These are phyloP conservation scores for Choristoneura rosaceana DNA, from an alignment of 2,888 invertebrate species.

Conservation along the genomic window DNA sequence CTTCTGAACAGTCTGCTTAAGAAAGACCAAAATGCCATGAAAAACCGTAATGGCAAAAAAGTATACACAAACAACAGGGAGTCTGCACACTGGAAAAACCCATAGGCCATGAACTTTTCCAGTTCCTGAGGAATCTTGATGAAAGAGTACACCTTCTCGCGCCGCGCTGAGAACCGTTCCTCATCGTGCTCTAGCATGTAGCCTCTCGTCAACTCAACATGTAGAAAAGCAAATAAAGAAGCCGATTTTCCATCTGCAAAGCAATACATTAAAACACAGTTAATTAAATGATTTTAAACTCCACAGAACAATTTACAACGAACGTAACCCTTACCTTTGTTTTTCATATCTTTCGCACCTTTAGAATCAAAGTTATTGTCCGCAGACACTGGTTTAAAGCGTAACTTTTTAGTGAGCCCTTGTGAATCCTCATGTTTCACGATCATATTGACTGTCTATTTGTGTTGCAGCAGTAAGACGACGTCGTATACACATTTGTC, in stretches of 20 bases:
- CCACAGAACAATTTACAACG: not conserved
- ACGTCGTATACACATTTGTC: slow-evolving; percentile 30
- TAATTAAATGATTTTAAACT: not conserved
- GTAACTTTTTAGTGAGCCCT: slow-evolving; percentile 78
- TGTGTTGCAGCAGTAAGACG: not conserved
- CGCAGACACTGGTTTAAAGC: slow-evolving; percentile 71
- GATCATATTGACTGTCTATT: slow-evolving; percentile 57
- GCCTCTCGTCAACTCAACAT: slow-evolving; percentile 95
- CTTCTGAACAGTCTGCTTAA: slow-evolving; percentile 89
- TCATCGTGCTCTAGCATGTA: slow-evolving; percentile 98
- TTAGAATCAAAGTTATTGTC: slow-evolving; percentile 66
- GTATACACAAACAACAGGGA: slow-evolving; percentile 99
- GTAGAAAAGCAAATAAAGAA: slow-evolving; percentile 89
- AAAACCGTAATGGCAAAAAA: slow-evolving; percentile 96
- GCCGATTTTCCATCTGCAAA: slow-evolving; percentile 71
- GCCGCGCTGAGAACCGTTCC: slow-evolving; percentile 95
- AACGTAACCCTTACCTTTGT: slow-evolving; percentile 59
- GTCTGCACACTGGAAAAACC: slow-evolving; percentile 98
- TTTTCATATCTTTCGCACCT: slow-evolving; percentile 65
- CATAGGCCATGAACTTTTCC: slow-evolving; percentile 96
- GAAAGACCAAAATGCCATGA: slow-evolving; percentile 94
- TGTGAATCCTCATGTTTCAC: slow-evolving; percentile 73
- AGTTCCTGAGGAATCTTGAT: slow-evolving; percentile 97
- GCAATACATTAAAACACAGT: slow-evolving; percentile 1
- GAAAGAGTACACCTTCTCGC: slow-evolving; percentile 98